phyloP scores from a whole-genome alignment of 2,888 invertebrate species.

The Epinotia bilunana region DNA sequence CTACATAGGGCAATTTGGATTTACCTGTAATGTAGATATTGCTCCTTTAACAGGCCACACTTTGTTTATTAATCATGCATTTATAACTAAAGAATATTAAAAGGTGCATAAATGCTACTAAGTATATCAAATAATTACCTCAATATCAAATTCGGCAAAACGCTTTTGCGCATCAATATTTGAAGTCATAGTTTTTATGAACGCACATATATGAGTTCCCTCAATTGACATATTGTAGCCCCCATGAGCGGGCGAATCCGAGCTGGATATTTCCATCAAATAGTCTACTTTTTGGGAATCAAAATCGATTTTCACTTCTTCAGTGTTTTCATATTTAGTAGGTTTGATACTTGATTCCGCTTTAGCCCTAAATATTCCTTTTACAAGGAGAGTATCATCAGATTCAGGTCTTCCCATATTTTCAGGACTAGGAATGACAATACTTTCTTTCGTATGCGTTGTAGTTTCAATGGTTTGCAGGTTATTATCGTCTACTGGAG shows the following conservation, averaged over 20 bases:
- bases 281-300: slow-evolving; percentile 62
- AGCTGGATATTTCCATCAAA: slow-evolving; percentile 59
- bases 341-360: slow-evolving; percentile 41
- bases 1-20: too few relatives aligned
- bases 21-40: too few relatives aligned
- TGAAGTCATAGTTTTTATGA: slow-evolving; percentile 54
- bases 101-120: neutral
- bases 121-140: slow-evolving; percentile 57
- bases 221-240: slow-evolving; percentile 57
- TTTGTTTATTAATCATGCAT: neutral
- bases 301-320: slow-evolving; percentile 38
- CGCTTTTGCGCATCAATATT: slow-evolving; percentile 68
- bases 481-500: slow-evolving; percentile 56
- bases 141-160: slow-evolving; percentile 67
- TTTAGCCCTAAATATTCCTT: slow-evolving; percentile 56
- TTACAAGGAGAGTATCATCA: slow-evolving; percentile 53
- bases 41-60: too few relatives aligned
- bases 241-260: slow-evolving; percentile 41
- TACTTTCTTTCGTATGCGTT: slow-evolving; percentile 49
- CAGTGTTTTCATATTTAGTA: slow-evolving; percentile 41
- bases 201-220: slow-evolving; percentile 54
- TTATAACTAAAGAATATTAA: neutral
- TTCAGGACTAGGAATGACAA: slow-evolving; percentile 56
- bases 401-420: slow-evolving; percentile 44
- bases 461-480: slow-evolving; percentile 55